Base-by-base conservation (phyloP, 2,888 invertebrate genomes). In the Drosophila prolongata region DNA sequence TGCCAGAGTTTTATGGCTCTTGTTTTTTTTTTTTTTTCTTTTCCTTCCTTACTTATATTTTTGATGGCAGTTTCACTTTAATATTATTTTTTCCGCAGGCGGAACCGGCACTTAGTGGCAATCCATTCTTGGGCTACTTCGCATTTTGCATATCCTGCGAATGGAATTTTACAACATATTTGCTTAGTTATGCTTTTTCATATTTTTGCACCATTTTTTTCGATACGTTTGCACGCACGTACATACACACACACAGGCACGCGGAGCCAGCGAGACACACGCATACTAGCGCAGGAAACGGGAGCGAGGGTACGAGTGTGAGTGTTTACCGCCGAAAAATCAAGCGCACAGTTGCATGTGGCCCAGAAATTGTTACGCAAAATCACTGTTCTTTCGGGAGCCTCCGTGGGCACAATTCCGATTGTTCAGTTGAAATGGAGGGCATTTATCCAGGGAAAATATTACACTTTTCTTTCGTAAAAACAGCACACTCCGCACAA, bases 191-290 rank as follows among this genome's bases (percentile, higher is more conserved):
- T 84, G 79, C 78, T 89, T 84, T 87, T 82, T 90, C 77, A 79
- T 82, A 74, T 62, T 90, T 91, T 90, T 90, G 90, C 90, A 90
- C 91, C 90, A 90, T 86, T 90, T 91, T 73, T 90, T 89, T 90
- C 89, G 78, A 89, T 89, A 89, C 90, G 89, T 89, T 89, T 78
- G 79, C 81, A 80, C 89, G 78, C 79, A 88, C 89, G 76, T 79
- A 81, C 46, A 47, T 47, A 27, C 27, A 44, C 55, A 75, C 62
- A 76, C 67, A 75, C 68, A 71, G 52, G 57, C 56, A 65, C 53
- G 68, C 64, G 75, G 66, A 78, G 76, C 62, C 64, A 76, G 62
- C 74, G 89, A 75, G 76, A 71, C 70, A 72, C 61, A 69, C 59
- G 58, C 76, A 75, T 61, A 75, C 50, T 34, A 34, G 24, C 43